phyloP scores from a whole-genome alignment of 1,140 invertebrate species.

The Lycorma delicatula region DNA sequence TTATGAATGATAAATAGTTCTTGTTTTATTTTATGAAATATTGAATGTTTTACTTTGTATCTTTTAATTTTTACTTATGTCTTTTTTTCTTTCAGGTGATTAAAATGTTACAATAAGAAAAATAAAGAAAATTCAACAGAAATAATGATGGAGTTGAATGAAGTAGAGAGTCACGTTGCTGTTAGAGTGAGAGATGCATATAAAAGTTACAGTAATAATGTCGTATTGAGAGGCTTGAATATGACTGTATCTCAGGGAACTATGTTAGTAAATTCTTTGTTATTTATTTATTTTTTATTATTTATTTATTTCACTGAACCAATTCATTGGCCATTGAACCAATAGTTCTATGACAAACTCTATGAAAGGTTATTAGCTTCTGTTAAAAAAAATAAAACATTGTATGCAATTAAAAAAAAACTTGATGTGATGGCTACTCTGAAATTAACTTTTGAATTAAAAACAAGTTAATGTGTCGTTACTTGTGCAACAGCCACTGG shows the following conservation, averaged over 20 bases:
- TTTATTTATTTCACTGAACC: background rate
- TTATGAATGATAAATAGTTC: too few relatives aligned
- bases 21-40: too few relatives aligned
- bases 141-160: background rate
- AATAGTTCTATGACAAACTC: background rate
- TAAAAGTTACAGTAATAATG: constrained; percentile 25
- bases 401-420: background rate
- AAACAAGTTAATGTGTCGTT: too few relatives aligned
- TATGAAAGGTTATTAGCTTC: background rate
- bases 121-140: too few relatives aligned
- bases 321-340: background rate
- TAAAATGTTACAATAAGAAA: too few relatives aligned
- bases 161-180: constrained; percentile 9
- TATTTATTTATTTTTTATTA: background rate
- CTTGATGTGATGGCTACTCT: background rate
- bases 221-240: constrained; percentile 28
- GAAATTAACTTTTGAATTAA: too few relatives aligned
- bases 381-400: background rate
- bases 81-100: too few relatives aligned
- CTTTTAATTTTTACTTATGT: too few relatives aligned
- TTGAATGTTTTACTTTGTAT: too few relatives aligned
- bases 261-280: constrained; percentile 28
- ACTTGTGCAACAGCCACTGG: too few relatives aligned
- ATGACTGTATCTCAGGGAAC: constrained; percentile 28
- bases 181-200: constrained; percentile 25